Conservation (phyloP, 2,888 invertebrate species). For the Tenthredo amoena region DNA sequence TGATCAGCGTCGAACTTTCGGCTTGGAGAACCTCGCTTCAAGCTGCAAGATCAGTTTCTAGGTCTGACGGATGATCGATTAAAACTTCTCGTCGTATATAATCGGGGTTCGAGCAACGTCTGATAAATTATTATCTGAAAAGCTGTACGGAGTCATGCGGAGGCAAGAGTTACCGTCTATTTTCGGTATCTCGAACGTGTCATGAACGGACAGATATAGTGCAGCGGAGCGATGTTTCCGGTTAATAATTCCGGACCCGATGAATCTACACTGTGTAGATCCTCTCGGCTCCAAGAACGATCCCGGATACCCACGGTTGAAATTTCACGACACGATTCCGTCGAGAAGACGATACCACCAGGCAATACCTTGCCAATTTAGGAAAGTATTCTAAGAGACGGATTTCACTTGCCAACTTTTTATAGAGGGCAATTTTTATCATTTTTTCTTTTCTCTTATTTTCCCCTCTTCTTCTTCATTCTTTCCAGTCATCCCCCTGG, state of each 20-base stretch:
- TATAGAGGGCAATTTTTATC: conserved; percentile 18
- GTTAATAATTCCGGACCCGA: background rate
- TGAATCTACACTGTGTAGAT: background rate
- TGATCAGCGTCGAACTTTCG: background rate
- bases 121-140: background rate
- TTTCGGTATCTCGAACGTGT: background rate
- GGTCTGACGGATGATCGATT: background rate
- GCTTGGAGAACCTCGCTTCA: background rate
- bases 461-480: background rate
- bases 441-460: background rate
- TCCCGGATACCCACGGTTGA: background rate
- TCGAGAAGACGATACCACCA: background rate
- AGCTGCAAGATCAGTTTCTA: background rate
- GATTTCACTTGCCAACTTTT: conserved; percentile 4
- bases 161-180: conserved; percentile 7
- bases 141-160: background rate
- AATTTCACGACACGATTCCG: background rate
- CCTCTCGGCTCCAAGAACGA: background rate
- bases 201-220: background rate
- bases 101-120: background rate
- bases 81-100: background rate
- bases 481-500: background rate
- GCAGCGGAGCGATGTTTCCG: background rate
- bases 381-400: background rate
- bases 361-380: background rate